Evolutionary conservation across 2,113 vertebrate genomes (phyloP).

Genomic region (Suricata suricatta): DNA sequence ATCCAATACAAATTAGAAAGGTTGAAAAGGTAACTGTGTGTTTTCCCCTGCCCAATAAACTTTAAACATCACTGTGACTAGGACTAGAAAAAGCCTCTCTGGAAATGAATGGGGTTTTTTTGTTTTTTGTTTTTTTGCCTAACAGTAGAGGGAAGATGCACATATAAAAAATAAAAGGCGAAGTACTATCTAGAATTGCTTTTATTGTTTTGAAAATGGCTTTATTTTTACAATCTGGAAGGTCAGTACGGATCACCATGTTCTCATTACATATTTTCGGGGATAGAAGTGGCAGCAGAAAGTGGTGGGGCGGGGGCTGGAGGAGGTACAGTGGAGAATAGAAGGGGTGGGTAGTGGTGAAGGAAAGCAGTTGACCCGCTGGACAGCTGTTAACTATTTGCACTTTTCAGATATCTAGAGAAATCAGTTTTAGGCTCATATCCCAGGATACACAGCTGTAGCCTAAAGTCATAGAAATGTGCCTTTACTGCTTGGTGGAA

Average conservation of each 20-base stretch:
- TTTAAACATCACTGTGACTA: constrained; percentile 47
- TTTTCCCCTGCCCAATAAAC: constrained; percentile 54
- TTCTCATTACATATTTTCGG: background rate
- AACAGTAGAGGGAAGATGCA: constrained; percentile 3
- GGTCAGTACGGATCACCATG: background rate
- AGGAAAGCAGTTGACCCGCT: background rate
- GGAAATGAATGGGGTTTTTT: background rate
- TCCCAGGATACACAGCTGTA: background rate
- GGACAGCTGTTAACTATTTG: background rate
- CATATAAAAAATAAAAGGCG: constrained; percentile 38
- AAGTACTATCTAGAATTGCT: constrained; percentile 5
- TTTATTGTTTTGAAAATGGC: constrained; percentile 60
- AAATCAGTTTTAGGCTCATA: background rate
- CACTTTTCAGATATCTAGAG: background rate
- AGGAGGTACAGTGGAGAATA: background rate
- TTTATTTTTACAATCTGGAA: constrained; percentile 21
- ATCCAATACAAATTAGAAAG: constrained; percentile 74
- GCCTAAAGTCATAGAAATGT: background rate
- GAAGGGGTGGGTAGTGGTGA: background rate
- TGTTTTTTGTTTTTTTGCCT: background rate
- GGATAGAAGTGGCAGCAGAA: background rate
- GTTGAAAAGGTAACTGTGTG: constrained; percentile 62
- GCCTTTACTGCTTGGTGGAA: background rate
- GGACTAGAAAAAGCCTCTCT: constrained; percentile 57
- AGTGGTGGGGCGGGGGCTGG: background rate